Conservation (phyloP, 2,113 vertebrate species). For the Cyanoliseus patagonus region DNA sequence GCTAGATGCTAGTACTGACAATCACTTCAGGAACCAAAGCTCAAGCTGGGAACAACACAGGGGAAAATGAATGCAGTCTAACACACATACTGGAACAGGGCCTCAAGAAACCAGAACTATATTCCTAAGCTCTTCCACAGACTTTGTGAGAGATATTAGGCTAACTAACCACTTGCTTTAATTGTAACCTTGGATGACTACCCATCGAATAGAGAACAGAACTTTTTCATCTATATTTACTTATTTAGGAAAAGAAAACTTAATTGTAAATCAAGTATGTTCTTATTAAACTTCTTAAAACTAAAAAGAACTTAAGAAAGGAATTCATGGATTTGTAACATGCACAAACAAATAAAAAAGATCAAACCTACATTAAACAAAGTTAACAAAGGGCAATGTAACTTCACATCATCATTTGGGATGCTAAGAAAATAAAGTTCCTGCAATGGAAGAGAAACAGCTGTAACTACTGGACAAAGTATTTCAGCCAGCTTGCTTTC, state of each 20-base stretch:
- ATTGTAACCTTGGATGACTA: background rate
- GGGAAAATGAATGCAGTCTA: background rate
- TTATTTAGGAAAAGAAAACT: background rate
- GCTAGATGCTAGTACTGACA: background rate
- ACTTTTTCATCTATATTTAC: background rate
- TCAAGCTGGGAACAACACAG: rapidly evolving
- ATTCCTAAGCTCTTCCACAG: background rate
- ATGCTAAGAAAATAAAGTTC: background rate
- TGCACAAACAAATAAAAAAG: background rate
- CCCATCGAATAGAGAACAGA: rapidly evolving
- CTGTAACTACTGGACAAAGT: background rate
- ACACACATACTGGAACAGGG: background rate
- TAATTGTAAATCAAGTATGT: background rate
- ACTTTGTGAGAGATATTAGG: background rate
- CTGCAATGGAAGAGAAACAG: background rate
- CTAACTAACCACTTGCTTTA: background rate
- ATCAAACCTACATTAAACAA: background rate
- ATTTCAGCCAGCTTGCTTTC: background rate
- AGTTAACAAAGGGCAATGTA: background rate
- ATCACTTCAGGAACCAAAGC: background rate
- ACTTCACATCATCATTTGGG: background rate
- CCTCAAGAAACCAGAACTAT: background rate
- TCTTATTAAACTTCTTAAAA: background rate
- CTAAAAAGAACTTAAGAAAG: background rate
- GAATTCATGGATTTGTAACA: background rate